These are phyloP conservation scores for Cotesia congregata DNA, from an alignment of 2,888 invertebrate genomes.

Conservation along the genomic window DNA sequence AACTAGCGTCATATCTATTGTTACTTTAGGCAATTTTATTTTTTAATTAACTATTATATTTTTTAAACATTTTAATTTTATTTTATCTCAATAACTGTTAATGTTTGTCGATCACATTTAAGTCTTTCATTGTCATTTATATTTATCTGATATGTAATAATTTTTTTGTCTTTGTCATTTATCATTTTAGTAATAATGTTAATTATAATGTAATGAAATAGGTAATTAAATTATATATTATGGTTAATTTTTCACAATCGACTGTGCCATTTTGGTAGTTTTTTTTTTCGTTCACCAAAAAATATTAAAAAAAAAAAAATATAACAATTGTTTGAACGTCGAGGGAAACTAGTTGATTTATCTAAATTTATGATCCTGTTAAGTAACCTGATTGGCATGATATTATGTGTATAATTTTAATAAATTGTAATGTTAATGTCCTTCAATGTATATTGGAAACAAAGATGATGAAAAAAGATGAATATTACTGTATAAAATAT, in stretches of 20 bases:
- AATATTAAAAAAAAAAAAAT: conserved; percentile 16
- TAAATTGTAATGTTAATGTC: conserved; percentile 64
- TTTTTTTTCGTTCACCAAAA: conserved; percentile 38
- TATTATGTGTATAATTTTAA: conserved; percentile 63
- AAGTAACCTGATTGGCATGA: conserved; percentile 56
- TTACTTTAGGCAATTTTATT: neutral
- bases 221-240: neutral
- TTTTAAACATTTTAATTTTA: neutral
- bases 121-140: conserved; percentile 4
- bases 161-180: neutral
- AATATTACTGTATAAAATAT: conserved; percentile 65
- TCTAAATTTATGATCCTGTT: conserved; percentile 57
- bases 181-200: conserved; percentile 5
- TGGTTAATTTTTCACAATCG: neutral
- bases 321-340: conserved; percentile 49
- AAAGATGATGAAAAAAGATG: conserved; percentile 42
- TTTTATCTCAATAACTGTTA: conserved; percentile 5
- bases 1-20: neutral
- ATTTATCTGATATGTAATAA: neutral
- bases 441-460: conserved; percentile 65
- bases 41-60: neutral
- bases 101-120: neutral
- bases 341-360: conserved; percentile 54
- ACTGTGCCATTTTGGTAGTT: conserved; percentile 43
- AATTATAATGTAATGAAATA: neutral